Base-by-base conservation (phyloP, 2,888 invertebrate species). In the Diarsia rubi region DNA sequence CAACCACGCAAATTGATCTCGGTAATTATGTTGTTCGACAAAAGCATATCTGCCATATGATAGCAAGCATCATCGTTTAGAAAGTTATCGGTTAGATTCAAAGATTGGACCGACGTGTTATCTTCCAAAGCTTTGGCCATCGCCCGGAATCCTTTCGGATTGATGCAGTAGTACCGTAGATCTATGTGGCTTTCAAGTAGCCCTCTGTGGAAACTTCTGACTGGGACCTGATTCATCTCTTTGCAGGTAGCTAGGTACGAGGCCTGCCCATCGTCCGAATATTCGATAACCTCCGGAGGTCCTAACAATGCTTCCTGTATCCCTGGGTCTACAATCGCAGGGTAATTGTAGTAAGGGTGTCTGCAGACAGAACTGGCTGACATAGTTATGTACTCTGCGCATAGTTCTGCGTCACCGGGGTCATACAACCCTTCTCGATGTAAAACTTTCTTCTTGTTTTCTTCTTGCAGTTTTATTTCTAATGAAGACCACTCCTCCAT, bases 401-500 rank as follows among this genome's bases (percentile, higher is more conserved):
- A 96, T 84, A 95, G 79, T 79, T 95, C 93, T 3, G 91, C 94
- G 69, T 92, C 93, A 0, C 93, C 94, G 6, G 93, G 92, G 14
- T 90, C 76, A 71, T 93, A 94, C 19, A 93, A 80, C 1, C 92
- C 93, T 64, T 91, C 68, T 21, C 87, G 81, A 54, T 85, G 87
- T n/a, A 91, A 79, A 14, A 81, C 14, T 45, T 86, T 89, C 81
- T 94, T 94, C 4, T 65, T 66, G 69, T 93, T 93, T 52, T 88
- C 87, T 64, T 91, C 89, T 3, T 89, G 83, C 3, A 73, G 3
- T n/a, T 87, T 81, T 14, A 92, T 67, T 16, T 90, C 75, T 2
- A 95, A 81, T 0, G 96, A 95, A 8, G 95, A 91, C 95, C 95
- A 95, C 73, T 95, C 92, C 3, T 92, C 92, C 88, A 90, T 92